A percentile compares a stretch with the other conserved stretches of the same genome.
Conservation (phyloP, 37 sponge, comb jelly and placozoan genomes). For the Beroe ovata region DNA sequence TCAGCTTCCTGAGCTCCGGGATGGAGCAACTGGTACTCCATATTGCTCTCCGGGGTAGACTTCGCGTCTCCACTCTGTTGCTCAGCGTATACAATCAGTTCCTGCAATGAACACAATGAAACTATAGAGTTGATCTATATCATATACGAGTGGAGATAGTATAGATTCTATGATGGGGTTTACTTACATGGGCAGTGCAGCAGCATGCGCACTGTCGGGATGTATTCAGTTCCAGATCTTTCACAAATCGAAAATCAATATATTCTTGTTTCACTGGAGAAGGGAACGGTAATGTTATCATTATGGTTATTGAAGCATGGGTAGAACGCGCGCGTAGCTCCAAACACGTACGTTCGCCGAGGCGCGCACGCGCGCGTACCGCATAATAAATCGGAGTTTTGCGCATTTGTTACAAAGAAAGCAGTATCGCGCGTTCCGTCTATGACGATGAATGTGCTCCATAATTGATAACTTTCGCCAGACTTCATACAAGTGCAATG, state of each 20-base stretch:
- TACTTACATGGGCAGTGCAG: conserved; percentile 40
- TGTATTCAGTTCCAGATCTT: conserved; percentile 40
- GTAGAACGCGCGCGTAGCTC: too few relatives aligned
- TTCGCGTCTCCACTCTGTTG: background rate
- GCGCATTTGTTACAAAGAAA: too few relatives aligned
- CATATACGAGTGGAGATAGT: background rate
- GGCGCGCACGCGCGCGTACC: too few relatives aligned
- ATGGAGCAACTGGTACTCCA: background rate
- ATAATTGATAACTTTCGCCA: too few relatives aligned
- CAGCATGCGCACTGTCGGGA: background rate
- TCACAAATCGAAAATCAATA: conserved; percentile 63
- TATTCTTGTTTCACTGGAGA: conserved; percentile 56
- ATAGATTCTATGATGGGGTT: too few relatives aligned
- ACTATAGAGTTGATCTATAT: background rate
- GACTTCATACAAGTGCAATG: too few relatives aligned
- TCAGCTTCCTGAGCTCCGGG: conserved; percentile 28
- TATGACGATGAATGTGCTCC: too few relatives aligned
- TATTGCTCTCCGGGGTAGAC: background rate
- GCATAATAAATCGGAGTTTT: too few relatives aligned
- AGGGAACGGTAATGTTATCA: background rate
- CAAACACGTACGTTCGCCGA: too few relatives aligned
- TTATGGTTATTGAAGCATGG: too few relatives aligned
- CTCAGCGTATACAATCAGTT: conserved; percentile 43
- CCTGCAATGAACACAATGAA: background rate
- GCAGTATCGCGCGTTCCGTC: too few relatives aligned